Evolutionary conservation across 2,888 invertebrate genomes (phyloP).

Genomic region (Xylophagus ater): DNA sequence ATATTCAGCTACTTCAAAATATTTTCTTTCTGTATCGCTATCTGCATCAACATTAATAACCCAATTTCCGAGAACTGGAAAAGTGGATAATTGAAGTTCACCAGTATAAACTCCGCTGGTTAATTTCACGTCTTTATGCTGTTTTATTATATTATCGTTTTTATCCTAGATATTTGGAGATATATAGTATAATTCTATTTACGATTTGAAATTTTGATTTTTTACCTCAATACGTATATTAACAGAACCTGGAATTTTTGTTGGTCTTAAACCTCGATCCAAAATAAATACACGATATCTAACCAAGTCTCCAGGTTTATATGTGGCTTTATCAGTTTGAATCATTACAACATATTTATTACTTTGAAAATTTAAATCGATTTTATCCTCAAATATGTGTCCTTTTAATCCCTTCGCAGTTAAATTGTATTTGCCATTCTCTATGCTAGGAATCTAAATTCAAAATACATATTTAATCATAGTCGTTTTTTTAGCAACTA

Average conservation of each 20-base stretch:
- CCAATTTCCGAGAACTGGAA: conserved; percentile 67
- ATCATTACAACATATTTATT: conserved; percentile 76
- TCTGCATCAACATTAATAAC: conserved; percentile 36
- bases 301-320: conserved; percentile 75
- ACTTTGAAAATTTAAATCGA: conserved; percentile 58
- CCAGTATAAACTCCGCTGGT: conserved; percentile 60
- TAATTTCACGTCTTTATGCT: conserved; percentile 41
- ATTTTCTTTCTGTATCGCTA: conserved; percentile 26
- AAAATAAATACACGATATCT: conserved; percentile 61
- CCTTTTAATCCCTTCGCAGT: conserved; percentile 59
- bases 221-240: conserved; percentile 25
- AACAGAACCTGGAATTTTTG: conserved; percentile 28
- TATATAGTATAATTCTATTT: not conserved
- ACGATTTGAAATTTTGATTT: not conserved
- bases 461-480: not conserved
- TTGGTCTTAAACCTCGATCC: conserved; percentile 59
- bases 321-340: conserved; percentile 86
- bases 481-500: not conserved
- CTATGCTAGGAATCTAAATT: conserved; percentile 5
- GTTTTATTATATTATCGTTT: conserved; percentile 44
- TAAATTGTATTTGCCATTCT: conserved; percentile 5
- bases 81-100: conserved; percentile 59
- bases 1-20: conserved; percentile 68
- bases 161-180: not conserved
- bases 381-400: conserved; percentile 60